Conservation (phyloP, 1,140 invertebrate species). For the Tribolium castaneum region DNA sequence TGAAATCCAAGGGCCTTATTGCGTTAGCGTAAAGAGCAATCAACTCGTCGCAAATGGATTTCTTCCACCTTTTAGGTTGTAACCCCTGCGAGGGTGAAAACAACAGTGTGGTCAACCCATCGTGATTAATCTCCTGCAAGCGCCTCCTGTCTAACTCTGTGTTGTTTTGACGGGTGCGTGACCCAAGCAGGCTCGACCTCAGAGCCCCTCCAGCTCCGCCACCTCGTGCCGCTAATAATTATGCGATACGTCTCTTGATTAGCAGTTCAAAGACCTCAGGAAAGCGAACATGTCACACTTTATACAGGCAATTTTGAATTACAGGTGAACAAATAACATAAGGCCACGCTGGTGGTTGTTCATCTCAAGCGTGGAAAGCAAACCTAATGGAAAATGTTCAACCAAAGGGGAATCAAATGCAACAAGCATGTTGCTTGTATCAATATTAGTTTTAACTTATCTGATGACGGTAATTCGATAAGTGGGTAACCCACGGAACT, state of each 20-base stretch:
- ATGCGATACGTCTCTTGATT: conserved; percentile 43
- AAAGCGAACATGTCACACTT: conserved; percentile 40
- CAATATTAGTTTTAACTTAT: conserved; percentile 23
- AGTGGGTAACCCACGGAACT: background rate
- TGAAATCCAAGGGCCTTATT: background rate
- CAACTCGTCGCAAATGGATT: background rate
- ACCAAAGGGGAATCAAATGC: background rate
- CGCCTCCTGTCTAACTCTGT: conserved; percentile 15
- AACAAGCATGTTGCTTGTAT: background rate
- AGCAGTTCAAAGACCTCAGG: conserved; percentile 37
- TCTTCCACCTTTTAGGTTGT: background rate
- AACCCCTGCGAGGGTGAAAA: background rate
- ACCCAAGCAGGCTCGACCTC: conserved; percentile 34
- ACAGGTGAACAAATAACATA: conserved; percentile 32
- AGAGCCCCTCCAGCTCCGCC: conserved; percentile 26
- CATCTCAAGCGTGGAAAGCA: background rate
- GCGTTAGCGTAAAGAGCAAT: background rate
- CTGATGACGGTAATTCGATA: background rate
- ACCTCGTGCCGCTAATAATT: conserved; percentile 39
- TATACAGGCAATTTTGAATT: conserved; percentile 30
- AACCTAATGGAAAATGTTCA: background rate
- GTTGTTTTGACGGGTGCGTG: conserved; percentile 43
- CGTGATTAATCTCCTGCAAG: conserved; percentile 23
- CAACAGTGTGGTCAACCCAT: background rate
- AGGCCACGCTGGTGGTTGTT: background rate